Conservation (phyloP, 2,797 vertebrate species). For the Fundulus diaphanus region DNA sequence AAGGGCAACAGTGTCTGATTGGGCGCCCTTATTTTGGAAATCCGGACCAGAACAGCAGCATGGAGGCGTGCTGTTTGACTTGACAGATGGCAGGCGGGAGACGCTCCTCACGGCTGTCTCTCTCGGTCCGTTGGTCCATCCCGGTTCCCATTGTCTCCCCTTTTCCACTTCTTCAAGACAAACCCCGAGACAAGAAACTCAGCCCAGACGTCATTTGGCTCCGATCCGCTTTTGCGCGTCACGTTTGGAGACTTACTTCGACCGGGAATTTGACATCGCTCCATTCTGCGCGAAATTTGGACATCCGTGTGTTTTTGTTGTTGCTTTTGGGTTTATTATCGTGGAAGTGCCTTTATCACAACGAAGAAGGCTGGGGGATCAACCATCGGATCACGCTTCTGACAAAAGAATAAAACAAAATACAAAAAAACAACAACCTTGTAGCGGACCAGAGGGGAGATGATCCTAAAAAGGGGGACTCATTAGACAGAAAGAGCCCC, state of each 20-base stretch:
- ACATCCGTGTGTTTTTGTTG: slow-evolving; percentile 10
- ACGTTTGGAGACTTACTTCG: slow-evolving; percentile 41
- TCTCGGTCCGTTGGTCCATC: slow-evolving; percentile 70
- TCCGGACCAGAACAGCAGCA: neutral
- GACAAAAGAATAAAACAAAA: neutral
- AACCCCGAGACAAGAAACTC: slow-evolving; percentile 32
- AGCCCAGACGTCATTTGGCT: slow-evolving; percentile 33
- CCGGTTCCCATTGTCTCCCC: slow-evolving; percentile 72
- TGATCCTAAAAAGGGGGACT: slow-evolving; percentile 53
- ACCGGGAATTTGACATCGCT: slow-evolving; percentile 15
- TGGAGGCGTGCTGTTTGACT: slow-evolving; percentile 25
- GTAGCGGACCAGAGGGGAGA: slow-evolving; percentile 45
- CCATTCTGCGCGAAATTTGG: slow-evolving; percentile 34
- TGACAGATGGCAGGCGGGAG: slow-evolving; percentile 78
- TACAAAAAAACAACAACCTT: neutral
- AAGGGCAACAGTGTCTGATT: too few relatives aligned
- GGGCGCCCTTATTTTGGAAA: slow-evolving; percentile 55
- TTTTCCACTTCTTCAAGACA: slow-evolving; percentile 55
- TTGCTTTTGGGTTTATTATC: neutral
- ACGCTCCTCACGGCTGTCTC: slow-evolving; percentile 67
- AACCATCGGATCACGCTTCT: slow-evolving; percentile 11
- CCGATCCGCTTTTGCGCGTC: neutral
- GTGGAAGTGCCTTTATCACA: slow-evolving; percentile 5
- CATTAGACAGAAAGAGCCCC: slow-evolving; percentile 27
- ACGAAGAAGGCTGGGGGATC: slow-evolving; percentile 28